Conservation (phyloP, 2,888 invertebrate species). For the Adineta ricciae region DNA sequence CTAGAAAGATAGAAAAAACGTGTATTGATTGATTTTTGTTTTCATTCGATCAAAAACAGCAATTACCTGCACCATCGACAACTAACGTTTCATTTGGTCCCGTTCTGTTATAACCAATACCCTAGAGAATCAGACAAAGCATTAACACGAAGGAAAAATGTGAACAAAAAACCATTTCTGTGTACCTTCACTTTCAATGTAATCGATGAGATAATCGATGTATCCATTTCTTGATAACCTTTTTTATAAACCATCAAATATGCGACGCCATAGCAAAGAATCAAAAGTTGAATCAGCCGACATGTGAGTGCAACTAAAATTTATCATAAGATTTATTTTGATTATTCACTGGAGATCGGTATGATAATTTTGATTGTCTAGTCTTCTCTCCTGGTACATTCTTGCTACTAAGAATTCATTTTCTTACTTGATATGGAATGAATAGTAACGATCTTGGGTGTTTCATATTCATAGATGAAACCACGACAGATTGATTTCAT, state of each 20-base stretch:
- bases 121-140: neutral
- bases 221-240: constrained; percentile 52
- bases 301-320: neutral
- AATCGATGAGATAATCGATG: constrained; percentile 48
- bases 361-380: too few relatives aligned
- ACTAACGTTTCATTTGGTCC: neutral
- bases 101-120: constrained; percentile 16
- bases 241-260: constrained; percentile 48
- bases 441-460: constrained; percentile 13
- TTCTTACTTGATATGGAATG: constrained; percentile 10
- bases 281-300: constrained; percentile 1
- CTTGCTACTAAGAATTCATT: too few relatives aligned
- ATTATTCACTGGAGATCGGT: too few relatives aligned
- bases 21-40: too few relatives aligned
- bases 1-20: too few relatives aligned
- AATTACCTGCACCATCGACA: constrained; percentile 11
- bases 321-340: neutral
- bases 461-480: constrained; percentile 12
- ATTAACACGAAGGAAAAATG: too few relatives aligned
- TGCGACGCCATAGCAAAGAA: neutral
- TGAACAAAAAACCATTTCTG: too few relatives aligned
- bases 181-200: constrained; percentile 52
- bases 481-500: neutral
- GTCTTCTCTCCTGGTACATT: too few relatives aligned
- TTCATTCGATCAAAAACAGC: too few relatives aligned